Conservation (phyloP, 2,888 invertebrate species). For the Candidula unifasciata region DNA sequence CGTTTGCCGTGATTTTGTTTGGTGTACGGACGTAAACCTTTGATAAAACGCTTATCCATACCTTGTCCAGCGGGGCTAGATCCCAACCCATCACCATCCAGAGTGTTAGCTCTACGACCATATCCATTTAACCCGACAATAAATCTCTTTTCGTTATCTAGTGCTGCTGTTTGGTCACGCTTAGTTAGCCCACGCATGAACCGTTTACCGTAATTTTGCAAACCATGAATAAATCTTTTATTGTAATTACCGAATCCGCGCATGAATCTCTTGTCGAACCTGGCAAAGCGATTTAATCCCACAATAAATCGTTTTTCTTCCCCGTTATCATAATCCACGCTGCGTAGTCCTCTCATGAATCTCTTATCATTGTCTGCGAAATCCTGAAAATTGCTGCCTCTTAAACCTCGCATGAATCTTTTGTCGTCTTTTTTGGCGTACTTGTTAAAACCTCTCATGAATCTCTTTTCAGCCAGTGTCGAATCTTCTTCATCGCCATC, state of each 20-base stretch:
- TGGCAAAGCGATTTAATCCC: conserved; percentile 9
- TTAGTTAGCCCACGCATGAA: conserved; percentile 44
- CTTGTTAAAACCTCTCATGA: neutral
- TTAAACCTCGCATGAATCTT: conserved; percentile 34
- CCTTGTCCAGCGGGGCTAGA: neutral
- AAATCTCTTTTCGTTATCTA: conserved; percentile 23
- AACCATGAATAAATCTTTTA: conserved; percentile 30
- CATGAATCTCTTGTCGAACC: conserved; percentile 19
- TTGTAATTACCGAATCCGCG: neutral
- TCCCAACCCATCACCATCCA: neutral
- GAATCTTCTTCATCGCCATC: neutral
- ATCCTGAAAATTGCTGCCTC: neutral
- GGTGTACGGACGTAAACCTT: conserved; percentile 16
- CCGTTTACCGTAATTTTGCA: conserved; percentile 31
- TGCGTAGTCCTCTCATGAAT: conserved; percentile 31
- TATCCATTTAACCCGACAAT: conserved; percentile 45
- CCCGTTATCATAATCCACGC: neutral
- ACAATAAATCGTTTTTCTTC: conserved; percentile 21
- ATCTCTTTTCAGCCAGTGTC: conserved; percentile 16
- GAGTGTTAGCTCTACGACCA: neutral
- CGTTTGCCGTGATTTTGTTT: conserved; percentile 12
- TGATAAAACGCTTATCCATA: conserved; percentile 45
- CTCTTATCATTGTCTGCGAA: neutral
- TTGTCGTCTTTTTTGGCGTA: conserved; percentile 28
- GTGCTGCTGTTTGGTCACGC: neutral